Percentiles rank a stretch among this genome's conserved stretches.
Conservation (phyloP, 2,113 vertebrate species). For the Psammodynastes pulverulentus region DNA sequence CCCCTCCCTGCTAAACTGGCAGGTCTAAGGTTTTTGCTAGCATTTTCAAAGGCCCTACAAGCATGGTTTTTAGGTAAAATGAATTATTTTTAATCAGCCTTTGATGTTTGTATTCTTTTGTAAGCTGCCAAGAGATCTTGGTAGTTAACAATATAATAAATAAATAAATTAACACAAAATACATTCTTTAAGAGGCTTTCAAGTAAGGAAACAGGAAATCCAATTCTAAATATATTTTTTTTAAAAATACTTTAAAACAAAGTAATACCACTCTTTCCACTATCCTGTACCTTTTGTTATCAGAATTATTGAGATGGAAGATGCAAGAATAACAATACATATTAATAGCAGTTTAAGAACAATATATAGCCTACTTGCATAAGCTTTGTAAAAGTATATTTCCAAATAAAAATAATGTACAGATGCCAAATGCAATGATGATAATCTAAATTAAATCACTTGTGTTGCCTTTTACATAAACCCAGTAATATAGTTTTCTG, state of each 20-base stretch:
- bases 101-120: neutral
- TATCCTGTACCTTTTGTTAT: neutral
- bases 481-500: neutral
- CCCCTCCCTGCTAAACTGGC: neutral
- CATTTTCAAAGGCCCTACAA: neutral
- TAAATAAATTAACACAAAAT: neutral
- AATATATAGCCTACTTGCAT: neutral
- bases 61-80: neutral
- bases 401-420: neutral
- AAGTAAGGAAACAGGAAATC: neutral
- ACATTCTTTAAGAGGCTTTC: neutral
- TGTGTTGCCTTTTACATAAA: fast-evolving
- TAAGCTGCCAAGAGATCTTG: neutral
- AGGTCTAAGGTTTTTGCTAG: neutral
- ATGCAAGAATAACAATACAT: neutral
- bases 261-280: neutral
- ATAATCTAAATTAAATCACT: fast-evolving
- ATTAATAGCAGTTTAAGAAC: neutral
- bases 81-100: neutral
- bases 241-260: neutral
- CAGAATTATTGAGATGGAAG: neutral
- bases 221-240: neutral
- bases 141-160: neutral
- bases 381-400: neutral
- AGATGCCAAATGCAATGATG: fast-evolving